Evolutionary conservation across 1,140 invertebrate genomes (phyloP), one percentile per base, ranked within the genome.

Genomic region (Thalassaphorura encarpata): DNA sequence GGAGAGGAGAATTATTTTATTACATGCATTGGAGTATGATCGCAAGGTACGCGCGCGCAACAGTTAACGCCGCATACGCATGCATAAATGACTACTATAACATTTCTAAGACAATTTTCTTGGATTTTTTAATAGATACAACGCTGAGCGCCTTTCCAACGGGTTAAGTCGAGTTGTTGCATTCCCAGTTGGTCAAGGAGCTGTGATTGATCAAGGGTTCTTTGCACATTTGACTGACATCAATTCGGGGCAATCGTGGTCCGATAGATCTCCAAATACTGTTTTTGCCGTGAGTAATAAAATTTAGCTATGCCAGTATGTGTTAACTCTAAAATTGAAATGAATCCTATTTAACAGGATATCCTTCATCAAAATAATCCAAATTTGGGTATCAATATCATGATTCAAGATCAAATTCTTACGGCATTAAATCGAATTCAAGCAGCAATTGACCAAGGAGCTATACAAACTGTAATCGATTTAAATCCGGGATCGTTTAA

Each of bases 201-300:
- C n/a, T 18, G 2, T 41, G 3, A 29, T 42, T 52, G 15, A 40
- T 13, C 33, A 41, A n/a, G 13, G 8, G 4, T 52, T 28, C 23
- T 52, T 24, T 42, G 11, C 50, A 4, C 27, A 52, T 41, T 24
- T 66, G 26, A 56, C 52, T 18, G 36, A 24, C 15, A 39, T 19
- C 0, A 67, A 53, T 49, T 21, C 58, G 8, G 56, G 43, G 18
- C 19, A 27, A n/a, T 13, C 31, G 24, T 64, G 58, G 61, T 52
- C 24, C 13, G 31, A 19, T 13, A 18, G 66, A 26, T 55, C 46
- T 13, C 24, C 58, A 24, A 47, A 52, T 21, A 39, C 59, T 1
- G 21, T 23, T 47, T 21, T 66, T 13, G 33, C 23, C 43, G 64
- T 64, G 31, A n/a, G n/a, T n/a, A n/a, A n/a, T n/a, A n/a, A n/a